Conservation (phyloP, 2,797 vertebrate genomes). For the Gila robusta region DNA sequence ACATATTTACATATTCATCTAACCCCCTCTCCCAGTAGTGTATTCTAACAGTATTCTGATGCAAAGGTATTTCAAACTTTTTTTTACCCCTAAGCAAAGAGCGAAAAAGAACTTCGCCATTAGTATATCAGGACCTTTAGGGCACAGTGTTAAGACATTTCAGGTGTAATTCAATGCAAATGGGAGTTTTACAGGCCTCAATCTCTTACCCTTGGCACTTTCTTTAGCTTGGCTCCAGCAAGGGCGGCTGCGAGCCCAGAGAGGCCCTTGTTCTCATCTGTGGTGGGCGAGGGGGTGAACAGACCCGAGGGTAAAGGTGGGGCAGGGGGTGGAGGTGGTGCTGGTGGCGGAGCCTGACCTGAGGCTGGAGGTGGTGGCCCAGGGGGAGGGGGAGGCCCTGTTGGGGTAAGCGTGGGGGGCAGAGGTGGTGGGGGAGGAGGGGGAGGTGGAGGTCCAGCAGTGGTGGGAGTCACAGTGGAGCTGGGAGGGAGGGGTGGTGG, state of each 20-base stretch:
- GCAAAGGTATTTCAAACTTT: background rate
- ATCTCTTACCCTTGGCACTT: constrained; percentile 89
- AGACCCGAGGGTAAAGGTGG: constrained; percentile 89
- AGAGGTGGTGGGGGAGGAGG: constrained; percentile 84
- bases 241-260: constrained; percentile 94
- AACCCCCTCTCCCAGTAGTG: background rate
- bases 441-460: constrained; percentile 77
- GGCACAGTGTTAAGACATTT: background rate
- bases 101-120: background rate
- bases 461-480: constrained; percentile 80
- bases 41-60: background rate
- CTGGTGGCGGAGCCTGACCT: constrained; percentile 62
- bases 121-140: background rate
- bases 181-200: background rate
- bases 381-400: constrained; percentile 67
- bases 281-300: constrained; percentile 80
- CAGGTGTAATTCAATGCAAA: background rate
- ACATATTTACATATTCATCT: background rate
- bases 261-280: constrained; percentile 88
- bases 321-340: constrained; percentile 80
- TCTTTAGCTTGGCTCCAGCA: constrained; percentile 94
- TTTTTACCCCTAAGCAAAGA: background rate
- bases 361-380: constrained; percentile 78
- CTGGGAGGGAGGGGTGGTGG: constrained; percentile 88
- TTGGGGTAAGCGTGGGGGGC: constrained; percentile 79